Evolutionary conservation across 2,888 invertebrate species (phyloP), one percentile per base, ranked within the genome.

Genomic region (Papilio elwesi): DNA sequence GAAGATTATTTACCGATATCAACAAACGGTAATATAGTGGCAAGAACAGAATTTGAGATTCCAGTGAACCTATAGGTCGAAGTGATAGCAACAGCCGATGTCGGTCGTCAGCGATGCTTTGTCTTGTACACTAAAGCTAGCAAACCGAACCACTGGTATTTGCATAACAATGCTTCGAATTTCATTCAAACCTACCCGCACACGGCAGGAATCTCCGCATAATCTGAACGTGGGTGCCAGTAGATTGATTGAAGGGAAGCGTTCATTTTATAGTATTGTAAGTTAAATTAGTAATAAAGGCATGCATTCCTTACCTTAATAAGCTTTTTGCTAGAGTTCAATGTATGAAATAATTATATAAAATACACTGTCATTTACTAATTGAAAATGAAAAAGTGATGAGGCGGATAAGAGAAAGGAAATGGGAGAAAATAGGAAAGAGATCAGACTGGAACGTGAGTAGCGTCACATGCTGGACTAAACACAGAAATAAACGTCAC

Each of bases 91-190:
- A 85, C 87, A 88, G 85, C 87, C 88, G 87, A 88, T 86, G 86
- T 88, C 85, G 88, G 87, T 87, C 88, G 91, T 92, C 92, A 89
- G 87, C 89, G 86, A 83, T 87, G 88, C 92, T 92, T 92, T 93
- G 93, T 93, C 92, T 92, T 90, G 87, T 87, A 87, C 84, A 87
- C 88, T 87, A 87, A 85, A 87, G 89, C 85, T 87, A 80, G 87
- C 88, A 88, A 90, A 87, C 91, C 89, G 85, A 89, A 88, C 91
- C 87, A 85, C 85, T 78, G 82, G 83, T 90, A 92, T 93, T 93
- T 93, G 90, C 92, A 93, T 93, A 88, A 93, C 92, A 93, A 93
- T 93, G 87, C 87, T 83, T 82, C 84, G 85, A 88, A 89, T 87
- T 88, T 89, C 89, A 90, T 88, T 90, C 85, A 87, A 88, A 86